Percentiles rank a stretch among this genome's conserved stretches.
phyloP scores from a whole-genome alignment of 2,113 vertebrate species.

The Xenopus borealis region DNA sequence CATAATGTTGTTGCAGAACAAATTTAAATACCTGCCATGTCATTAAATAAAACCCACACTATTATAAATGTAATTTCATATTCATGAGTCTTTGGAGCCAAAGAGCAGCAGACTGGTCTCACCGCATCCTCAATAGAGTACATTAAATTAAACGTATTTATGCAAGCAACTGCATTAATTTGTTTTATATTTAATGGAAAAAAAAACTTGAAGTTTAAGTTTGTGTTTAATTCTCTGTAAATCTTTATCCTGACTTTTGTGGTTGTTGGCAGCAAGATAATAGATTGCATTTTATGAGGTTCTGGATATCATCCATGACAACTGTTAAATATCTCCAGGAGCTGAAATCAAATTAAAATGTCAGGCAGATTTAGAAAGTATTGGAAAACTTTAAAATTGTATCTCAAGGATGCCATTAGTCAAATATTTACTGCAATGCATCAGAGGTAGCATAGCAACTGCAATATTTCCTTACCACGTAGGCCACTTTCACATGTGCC shows the following conservation, averaged over 20 bases:
- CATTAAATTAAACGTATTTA: slow-evolving; percentile 13
- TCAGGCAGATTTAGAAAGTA: slow-evolving; percentile 34
- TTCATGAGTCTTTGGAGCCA: slow-evolving; percentile 10
- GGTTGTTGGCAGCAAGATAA: slow-evolving; percentile 32
- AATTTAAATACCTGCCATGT: slow-evolving; percentile 13
- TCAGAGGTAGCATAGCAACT: slow-evolving; percentile 10
- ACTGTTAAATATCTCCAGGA: slow-evolving; percentile 38
- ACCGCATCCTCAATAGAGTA: not conserved
- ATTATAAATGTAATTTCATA: slow-evolving; percentile 31
- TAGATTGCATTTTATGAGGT: slow-evolving; percentile 27
- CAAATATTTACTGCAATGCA: slow-evolving; percentile 34
- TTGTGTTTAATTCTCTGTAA: slow-evolving; percentile 13
- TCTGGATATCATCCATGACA: slow-evolving; percentile 37
- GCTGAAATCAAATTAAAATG: slow-evolving; percentile 41
- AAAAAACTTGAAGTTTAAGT: not conserved
- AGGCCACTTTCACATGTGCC: not conserved
- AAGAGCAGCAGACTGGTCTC: slow-evolving; percentile 1
- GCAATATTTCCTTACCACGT: slow-evolving; percentile 2
- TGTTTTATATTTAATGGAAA: not conserved
- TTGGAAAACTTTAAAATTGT: slow-evolving; percentile 32
- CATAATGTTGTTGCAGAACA: slow-evolving; percentile 30
- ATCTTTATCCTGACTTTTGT: slow-evolving; percentile 23
- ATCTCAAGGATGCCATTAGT: slow-evolving; percentile 21
- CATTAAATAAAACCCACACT: slow-evolving; percentile 18
- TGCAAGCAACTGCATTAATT: slow-evolving; percentile 2